Percentiles rank a stretch among this genome's conserved stretches.
Conservation (phyloP, 2,888 invertebrate species). For the Clostera curtula region DNA sequence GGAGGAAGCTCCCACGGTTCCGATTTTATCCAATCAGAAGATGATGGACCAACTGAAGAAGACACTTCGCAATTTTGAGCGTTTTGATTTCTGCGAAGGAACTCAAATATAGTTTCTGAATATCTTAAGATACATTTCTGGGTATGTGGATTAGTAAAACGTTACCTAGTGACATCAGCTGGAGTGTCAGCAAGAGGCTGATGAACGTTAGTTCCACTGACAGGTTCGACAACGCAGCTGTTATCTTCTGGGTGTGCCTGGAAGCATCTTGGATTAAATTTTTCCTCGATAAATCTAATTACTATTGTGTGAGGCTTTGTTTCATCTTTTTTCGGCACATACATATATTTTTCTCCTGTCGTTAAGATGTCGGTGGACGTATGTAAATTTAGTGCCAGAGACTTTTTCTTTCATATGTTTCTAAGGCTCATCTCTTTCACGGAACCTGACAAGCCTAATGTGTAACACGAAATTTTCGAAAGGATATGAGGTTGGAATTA, state of each 20-base stretch:
- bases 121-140: neutral
- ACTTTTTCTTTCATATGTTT: too few relatives aligned
- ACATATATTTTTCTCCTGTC: too few relatives aligned
- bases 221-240: conserved; percentile 8
- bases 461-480: too few relatives aligned
- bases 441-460: too few relatives aligned
- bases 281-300: too few relatives aligned
- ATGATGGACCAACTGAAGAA: conserved; percentile 43
- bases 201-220: conserved; percentile 24
- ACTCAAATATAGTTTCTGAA: neutral
- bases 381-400: too few relatives aligned
- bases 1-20: conserved; percentile 30
- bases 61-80: conserved; percentile 59
- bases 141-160: neutral
- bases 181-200: conserved; percentile 23
- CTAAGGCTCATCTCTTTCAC: too few relatives aligned
- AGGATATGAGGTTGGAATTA: too few relatives aligned
- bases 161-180: conserved; percentile 34
- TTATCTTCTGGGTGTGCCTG: conserved; percentile 50
- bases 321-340: too few relatives aligned
- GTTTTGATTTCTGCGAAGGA: conserved; percentile 29
- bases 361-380: too few relatives aligned
- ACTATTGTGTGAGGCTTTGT: too few relatives aligned
- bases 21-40: conserved; percentile 28
- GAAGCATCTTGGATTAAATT: too few relatives aligned